A percentile compares a stretch with the other conserved stretches of the same genome.
These are phyloP conservation scores for Tonatia bakeri DNA, from an alignment of 2,113 vertebrate species.

Conservation along the genomic window DNA sequence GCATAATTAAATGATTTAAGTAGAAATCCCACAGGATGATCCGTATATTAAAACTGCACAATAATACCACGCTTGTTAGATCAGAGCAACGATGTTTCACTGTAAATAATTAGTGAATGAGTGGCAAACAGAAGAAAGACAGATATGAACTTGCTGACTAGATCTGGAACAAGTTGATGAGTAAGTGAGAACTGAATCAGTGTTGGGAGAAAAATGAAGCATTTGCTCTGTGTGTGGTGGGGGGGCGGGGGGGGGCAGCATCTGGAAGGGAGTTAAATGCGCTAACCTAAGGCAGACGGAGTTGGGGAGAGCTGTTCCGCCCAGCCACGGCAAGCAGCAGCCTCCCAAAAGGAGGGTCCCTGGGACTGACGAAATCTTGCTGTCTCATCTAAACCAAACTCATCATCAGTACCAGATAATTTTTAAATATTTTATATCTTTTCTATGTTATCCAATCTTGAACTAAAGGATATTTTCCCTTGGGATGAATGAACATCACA, in stretches of 20 bases:
- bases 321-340: neutral
- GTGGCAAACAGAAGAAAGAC: neutral
- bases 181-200: neutral
- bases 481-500: neutral
- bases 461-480: neutral
- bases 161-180: neutral
- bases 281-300: neutral
- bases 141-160: neutral
- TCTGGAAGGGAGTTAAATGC: neutral
- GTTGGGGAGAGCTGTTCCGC: neutral
- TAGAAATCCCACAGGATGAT: neutral
- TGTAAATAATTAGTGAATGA: constrained; percentile 22
- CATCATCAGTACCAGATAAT: neutral
- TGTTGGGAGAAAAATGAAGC: neutral
- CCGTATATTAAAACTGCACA: constrained; percentile 14
- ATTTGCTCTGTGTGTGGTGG: neutral
- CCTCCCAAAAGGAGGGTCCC: neutral
- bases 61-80: neutral
- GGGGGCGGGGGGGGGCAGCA: no score
- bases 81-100: neutral
- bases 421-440: neutral
- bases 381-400: neutral
- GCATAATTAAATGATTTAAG: neutral
- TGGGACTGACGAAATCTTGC: neutral
- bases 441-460: neutral